phyloP scores from a whole-genome alignment of 1,140 invertebrate genomes.

The Drosophila melanica region DNA sequence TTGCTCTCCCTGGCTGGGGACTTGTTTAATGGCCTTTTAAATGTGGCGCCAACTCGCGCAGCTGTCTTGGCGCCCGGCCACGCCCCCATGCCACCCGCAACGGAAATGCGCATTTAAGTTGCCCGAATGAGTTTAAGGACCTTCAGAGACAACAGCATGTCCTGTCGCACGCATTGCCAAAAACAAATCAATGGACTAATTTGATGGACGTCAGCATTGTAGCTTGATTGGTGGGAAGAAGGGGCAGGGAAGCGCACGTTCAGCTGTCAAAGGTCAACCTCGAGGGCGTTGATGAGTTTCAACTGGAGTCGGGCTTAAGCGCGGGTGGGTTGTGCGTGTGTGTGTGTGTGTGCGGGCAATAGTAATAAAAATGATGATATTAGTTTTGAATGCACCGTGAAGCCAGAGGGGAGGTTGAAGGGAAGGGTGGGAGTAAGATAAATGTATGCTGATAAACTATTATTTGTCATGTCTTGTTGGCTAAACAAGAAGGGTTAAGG shows the following conservation, averaged over 20 bases:
- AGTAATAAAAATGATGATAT: constrained; percentile 5
- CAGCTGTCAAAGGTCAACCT: constrained; percentile 62
- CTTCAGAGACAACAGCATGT: constrained; percentile 29
- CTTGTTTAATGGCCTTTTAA: constrained; percentile 47
- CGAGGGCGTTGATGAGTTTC: constrained; percentile 42
- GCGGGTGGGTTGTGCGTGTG: not conserved
- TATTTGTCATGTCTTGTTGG: constrained; percentile 2
- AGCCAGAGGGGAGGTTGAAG: not conserved
- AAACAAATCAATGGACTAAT: constrained; percentile 54
- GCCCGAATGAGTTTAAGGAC: constrained; percentile 35
- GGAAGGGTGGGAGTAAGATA: not conserved
- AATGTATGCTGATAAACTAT: not conserved
- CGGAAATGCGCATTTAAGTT: constrained; percentile 59
- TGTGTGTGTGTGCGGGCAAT: not conserved
- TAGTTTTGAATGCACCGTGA: not conserved
- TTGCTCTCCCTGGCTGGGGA: constrained; percentile 1
- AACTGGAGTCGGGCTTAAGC: not conserved
- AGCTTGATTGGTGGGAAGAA: not conserved
- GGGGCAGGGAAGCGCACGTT: constrained; percentile 34
- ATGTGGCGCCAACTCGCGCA: constrained; percentile 44
- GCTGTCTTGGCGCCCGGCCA: not conserved
- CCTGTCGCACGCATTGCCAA: constrained; percentile 13
- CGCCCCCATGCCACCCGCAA: constrained; percentile 7
- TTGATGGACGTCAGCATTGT: constrained; percentile 55
- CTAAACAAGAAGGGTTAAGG: not conserved